Conservation (phyloP, 2,797 vertebrate genomes). For the Alcedo quadribrachys region DNA sequence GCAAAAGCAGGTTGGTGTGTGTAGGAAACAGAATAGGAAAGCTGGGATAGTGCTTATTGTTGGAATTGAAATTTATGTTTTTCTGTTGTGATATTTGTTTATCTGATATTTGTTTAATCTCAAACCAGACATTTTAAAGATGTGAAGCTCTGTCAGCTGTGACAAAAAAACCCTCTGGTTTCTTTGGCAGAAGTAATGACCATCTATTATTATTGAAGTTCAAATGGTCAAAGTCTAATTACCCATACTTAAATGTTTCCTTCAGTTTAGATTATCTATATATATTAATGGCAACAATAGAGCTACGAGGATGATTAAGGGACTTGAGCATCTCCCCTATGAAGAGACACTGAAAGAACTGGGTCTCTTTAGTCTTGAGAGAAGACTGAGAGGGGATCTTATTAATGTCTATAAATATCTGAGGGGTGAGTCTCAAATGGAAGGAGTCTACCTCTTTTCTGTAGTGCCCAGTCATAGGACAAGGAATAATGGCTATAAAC, state of each 20-base stretch:
- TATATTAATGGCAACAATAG: not conserved
- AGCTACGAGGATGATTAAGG: too few relatives aligned
- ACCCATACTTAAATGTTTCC: not conserved
- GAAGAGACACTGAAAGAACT: too few relatives aligned
- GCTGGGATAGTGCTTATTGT: not conserved
- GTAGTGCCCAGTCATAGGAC: too few relatives aligned
- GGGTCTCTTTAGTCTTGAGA: too few relatives aligned
- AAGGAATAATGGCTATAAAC: too few relatives aligned
- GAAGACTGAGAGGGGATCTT: too few relatives aligned
- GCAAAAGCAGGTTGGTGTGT: slow-evolving; percentile 75
- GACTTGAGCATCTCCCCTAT: too few relatives aligned
- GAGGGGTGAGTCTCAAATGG: too few relatives aligned
- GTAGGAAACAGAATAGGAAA: not conserved
- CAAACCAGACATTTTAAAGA: not conserved
- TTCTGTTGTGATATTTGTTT: not conserved
- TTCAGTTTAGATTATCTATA: not conserved
- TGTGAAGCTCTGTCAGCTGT: not conserved
- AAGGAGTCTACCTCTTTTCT: too few relatives aligned
- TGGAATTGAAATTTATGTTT: not conserved
- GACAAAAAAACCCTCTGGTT: not conserved
- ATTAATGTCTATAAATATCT: too few relatives aligned
- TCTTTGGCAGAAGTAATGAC: not conserved
- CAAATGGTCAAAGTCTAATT: not conserved
- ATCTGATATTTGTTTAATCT: not conserved
- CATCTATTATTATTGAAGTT: not conserved